These are phyloP conservation scores for Hypomecis punctinalis DNA, from an alignment of 2,888 invertebrate genomes.

Conservation along the genomic window DNA sequence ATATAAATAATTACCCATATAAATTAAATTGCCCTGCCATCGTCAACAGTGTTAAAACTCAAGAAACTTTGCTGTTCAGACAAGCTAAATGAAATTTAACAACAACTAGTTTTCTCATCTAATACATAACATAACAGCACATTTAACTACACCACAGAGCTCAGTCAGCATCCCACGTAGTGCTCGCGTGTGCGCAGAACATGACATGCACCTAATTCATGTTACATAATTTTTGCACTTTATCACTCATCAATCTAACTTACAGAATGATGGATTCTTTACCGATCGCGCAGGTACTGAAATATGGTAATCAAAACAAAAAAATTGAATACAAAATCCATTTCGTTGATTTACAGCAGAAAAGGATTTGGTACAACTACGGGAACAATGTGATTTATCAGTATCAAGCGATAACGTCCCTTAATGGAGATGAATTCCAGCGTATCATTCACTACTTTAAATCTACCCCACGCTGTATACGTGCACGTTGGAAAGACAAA, in stretches of 20 bases:
- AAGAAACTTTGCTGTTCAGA: background rate
- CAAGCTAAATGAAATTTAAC: background rate
- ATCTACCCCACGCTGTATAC: constrained; percentile 40
- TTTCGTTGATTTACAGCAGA: constrained; percentile 10
- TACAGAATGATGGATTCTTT: background rate
- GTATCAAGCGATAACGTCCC: constrained; percentile 60
- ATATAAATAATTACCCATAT: background rate
- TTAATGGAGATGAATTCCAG: constrained; percentile 67
- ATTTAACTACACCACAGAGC: background rate
- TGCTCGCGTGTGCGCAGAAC: no score
- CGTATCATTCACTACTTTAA: constrained; percentile 63
- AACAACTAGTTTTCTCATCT: background rate
- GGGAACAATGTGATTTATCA: constrained; percentile 60
- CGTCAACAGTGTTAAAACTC: background rate
- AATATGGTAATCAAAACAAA: background rate
- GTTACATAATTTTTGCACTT: no score
- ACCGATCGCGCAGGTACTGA: background rate
- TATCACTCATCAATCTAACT: no score
- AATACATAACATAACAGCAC: background rate
- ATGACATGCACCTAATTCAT: background rate
- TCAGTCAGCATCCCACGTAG: background rate
- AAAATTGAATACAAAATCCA: background rate
- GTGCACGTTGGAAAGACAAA: constrained; percentile 49
- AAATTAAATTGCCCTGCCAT: background rate
- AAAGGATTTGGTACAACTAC: constrained; percentile 17